These are phyloP conservation scores for Drosophila biarmipes DNA, from an alignment of 1,140 invertebrate genomes.

Conservation along the genomic window DNA sequence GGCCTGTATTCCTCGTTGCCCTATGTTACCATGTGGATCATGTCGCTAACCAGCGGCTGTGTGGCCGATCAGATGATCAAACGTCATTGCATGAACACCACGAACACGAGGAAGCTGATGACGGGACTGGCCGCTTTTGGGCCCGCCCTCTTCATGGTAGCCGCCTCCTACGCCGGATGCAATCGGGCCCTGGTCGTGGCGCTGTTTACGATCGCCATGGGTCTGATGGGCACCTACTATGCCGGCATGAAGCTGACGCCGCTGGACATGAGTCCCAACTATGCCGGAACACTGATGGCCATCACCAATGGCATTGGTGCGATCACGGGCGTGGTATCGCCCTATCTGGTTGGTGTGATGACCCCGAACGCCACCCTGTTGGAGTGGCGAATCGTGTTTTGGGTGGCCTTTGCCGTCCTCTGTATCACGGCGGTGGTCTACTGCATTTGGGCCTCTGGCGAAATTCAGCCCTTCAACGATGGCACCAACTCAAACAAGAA, in stretches of 20 bases:
- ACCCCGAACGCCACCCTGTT: slow-evolving; percentile 86
- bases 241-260: slow-evolving; percentile 90
- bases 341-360: slow-evolving; percentile 90
- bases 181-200: slow-evolving; percentile 20
- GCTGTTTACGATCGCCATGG: slow-evolving; percentile 49
- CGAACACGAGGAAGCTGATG: slow-evolving; percentile 19
- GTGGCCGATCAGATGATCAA: slow-evolving; percentile 50
- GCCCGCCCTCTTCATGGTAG: slow-evolving; percentile 44
- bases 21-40: slow-evolving; percentile 56
- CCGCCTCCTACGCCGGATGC: slow-evolving; percentile 60
- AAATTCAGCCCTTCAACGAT: slow-evolving; percentile 23
- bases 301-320: slow-evolving; percentile 92
- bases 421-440: slow-evolving; percentile 14
- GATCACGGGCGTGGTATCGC: slow-evolving; percentile 90
- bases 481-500: slow-evolving; percentile 29
- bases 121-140: slow-evolving; percentile 32
- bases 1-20: slow-evolving; percentile 61
- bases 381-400: slow-evolving; percentile 29
- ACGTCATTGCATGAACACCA: slow-evolving; percentile 4
- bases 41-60: slow-evolving; percentile 38
- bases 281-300: slow-evolving; percentile 91
- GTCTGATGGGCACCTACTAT: slow-evolving; percentile 89
- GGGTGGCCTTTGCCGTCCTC: slow-evolving; percentile 28
- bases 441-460: slow-evolving; percentile 27
- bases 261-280: slow-evolving; percentile 91